phyloP scores from a whole-genome alignment of 92 coral and sea anemone species.

The Epizoanthus illoricatus region DNA sequence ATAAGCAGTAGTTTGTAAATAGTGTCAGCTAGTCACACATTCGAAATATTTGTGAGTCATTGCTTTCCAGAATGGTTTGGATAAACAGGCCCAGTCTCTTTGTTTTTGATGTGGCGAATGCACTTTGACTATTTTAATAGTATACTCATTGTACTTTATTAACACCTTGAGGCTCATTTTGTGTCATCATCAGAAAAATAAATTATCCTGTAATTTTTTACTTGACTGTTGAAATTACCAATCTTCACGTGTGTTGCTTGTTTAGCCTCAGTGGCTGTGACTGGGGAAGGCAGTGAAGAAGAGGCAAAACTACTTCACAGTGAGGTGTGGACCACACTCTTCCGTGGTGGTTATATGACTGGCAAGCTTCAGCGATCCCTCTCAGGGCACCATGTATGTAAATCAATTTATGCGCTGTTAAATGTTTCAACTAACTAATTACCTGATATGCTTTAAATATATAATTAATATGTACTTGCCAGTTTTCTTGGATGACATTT shows the following conservation, averaged over 20 bases:
- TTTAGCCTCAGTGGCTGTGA: conserved; percentile 71
- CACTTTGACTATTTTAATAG: too few species aligned
- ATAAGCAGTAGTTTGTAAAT: too few species aligned
- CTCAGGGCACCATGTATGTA: conserved; percentile 91
- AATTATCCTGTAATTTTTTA: not conserved
- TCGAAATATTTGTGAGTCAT: too few species aligned
- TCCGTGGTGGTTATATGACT: conserved; percentile 96
- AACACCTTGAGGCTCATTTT: too few species aligned
- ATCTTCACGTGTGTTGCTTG: not conserved
- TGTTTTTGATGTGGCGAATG: too few species aligned
- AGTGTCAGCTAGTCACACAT: too few species aligned
- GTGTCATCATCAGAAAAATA: too few species aligned
- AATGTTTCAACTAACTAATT: too few species aligned
- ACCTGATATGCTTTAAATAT: not conserved
- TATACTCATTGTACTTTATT: too few species aligned
- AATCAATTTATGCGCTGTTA: not conserved
- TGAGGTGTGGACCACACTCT: conserved; percentile 93
- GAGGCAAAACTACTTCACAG: conserved; percentile 89
- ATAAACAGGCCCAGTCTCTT: too few species aligned
- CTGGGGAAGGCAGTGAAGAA: conserved; percentile 67
- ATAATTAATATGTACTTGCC: not conserved
- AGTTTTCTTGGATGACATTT: not conserved
- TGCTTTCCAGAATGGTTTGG: too few species aligned
- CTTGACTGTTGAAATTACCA: too few species aligned
- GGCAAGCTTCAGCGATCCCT: conserved; percentile 96